Conservation (phyloP, 1,140 invertebrate genomes). For the Aporrectodea caliginosa region DNA sequence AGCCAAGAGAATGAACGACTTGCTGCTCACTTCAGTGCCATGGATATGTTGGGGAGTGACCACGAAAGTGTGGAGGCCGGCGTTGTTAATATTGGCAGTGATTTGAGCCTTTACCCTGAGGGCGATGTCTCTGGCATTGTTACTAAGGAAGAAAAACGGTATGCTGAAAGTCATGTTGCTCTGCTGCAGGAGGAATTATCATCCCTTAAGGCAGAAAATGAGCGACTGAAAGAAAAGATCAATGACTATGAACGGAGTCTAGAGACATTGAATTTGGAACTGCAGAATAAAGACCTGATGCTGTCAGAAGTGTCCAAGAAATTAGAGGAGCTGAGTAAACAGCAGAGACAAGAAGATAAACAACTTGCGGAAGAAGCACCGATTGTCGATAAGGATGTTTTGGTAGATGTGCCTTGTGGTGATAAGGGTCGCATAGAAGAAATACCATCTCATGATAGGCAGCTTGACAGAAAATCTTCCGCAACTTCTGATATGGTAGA, state of each 20-base stretch:
- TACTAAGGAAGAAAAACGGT: too few relatives aligned
- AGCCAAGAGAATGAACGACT: constrained; percentile 14
- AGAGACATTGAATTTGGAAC: background rate
- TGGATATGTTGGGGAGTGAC: background rate
- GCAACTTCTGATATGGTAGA: background rate
- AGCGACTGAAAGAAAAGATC: background rate
- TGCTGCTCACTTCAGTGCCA: background rate
- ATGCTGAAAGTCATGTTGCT: too few relatives aligned
- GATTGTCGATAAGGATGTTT: too few relatives aligned
- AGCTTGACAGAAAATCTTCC: too few relatives aligned
- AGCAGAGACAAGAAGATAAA: too few relatives aligned
- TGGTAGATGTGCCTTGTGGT: too few relatives aligned
- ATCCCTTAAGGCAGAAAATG: background rate
- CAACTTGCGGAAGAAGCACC: too few relatives aligned
- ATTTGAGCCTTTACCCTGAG: background rate
- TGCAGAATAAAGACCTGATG: background rate
- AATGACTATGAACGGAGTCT: background rate
- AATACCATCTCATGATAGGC: too few relatives aligned
- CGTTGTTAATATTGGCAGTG: background rate
- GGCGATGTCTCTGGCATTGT: background rate
- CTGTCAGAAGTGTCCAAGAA: background rate
- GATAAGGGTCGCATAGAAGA: background rate
- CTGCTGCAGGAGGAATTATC: background rate
- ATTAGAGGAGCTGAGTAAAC: background rate
- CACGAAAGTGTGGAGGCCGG: background rate